These are phyloP conservation scores for Siniperca obscura DNA, from an alignment of 2,797 vertebrate species.

Conservation along the genomic window DNA sequence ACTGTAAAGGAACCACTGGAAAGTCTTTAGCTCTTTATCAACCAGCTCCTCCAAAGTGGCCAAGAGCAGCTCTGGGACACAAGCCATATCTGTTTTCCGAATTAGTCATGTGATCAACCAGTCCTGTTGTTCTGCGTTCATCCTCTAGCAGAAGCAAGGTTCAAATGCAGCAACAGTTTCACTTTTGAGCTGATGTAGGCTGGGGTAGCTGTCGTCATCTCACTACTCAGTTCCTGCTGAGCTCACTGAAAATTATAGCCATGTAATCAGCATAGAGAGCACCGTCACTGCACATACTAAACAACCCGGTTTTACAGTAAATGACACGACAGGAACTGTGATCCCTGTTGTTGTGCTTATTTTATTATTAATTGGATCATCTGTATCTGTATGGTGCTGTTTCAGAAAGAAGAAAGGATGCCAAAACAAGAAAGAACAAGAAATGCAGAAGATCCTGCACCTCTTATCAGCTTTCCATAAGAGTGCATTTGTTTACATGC, in stretches of 20 bases:
- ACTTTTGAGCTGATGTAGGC: slow-evolving; percentile 29
- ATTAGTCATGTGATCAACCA: background rate
- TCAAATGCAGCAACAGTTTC: slow-evolving; percentile 32
- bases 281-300: background rate
- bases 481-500: background rate
- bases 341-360: too few relatives aligned
- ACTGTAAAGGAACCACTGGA: slow-evolving; percentile 52
- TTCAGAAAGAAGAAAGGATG: too few relatives aligned
- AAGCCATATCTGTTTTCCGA: slow-evolving; percentile 30
- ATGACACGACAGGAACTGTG: background rate
- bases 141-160: background rate
- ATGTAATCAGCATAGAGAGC: background rate
- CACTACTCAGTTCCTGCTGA: background rate
- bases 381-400: too few relatives aligned
- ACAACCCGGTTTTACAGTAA: background rate
- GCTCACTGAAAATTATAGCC: background rate
- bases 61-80: slow-evolving; percentile 36
- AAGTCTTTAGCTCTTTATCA: slow-evolving; percentile 32
- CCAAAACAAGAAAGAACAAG: too few relatives aligned
- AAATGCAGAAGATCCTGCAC: background rate
- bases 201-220: background rate
- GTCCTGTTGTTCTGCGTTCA: background rate
- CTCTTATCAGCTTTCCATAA: background rate
- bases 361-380: too few relatives aligned
- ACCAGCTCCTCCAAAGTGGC: slow-evolving; percentile 36